phyloP scores from a whole-genome alignment of 2,113 vertebrate species.

The Jacana jacana region DNA sequence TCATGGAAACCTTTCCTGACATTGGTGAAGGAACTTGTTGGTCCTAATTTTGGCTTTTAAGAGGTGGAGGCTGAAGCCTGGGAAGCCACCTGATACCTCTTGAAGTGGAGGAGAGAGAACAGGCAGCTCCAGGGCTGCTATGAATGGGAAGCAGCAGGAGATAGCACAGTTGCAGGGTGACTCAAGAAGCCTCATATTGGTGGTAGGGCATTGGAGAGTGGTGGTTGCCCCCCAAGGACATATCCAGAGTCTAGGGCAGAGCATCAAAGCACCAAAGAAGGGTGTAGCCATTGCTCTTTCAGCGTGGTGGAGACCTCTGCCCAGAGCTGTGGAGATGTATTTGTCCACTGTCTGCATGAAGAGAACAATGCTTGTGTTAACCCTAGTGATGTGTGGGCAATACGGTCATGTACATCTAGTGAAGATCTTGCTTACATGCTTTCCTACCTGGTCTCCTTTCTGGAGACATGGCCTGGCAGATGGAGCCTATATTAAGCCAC shows the following conservation, averaged over 20 bases:
- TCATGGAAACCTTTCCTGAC: background rate
- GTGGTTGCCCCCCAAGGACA: background rate
- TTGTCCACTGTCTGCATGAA: background rate
- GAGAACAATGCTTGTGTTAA: background rate
- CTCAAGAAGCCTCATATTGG: too few relatives aligned
- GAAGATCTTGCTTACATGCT: background rate
- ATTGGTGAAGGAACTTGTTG: accelerated
- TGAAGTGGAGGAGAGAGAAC: background rate
- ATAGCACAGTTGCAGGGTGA: background rate
- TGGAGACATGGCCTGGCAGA: background rate
- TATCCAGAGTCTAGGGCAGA: background rate
- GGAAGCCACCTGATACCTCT: accelerated
- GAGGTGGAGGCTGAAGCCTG: background rate
- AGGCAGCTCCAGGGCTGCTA: background rate
- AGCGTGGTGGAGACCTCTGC: accelerated
- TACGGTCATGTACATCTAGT: accelerated
- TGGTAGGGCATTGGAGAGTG: too few relatives aligned
- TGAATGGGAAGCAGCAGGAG: background rate
- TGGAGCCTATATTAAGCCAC: background rate
- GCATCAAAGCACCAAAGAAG: background rate
- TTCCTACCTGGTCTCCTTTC: background rate
- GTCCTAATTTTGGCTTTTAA: background rate
- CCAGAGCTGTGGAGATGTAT: background rate
- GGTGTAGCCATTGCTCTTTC: background rate
- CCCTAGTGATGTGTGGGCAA: background rate